phyloP scores from a whole-genome alignment of 2,797 vertebrate genomes.

The Falco columbarius region DNA sequence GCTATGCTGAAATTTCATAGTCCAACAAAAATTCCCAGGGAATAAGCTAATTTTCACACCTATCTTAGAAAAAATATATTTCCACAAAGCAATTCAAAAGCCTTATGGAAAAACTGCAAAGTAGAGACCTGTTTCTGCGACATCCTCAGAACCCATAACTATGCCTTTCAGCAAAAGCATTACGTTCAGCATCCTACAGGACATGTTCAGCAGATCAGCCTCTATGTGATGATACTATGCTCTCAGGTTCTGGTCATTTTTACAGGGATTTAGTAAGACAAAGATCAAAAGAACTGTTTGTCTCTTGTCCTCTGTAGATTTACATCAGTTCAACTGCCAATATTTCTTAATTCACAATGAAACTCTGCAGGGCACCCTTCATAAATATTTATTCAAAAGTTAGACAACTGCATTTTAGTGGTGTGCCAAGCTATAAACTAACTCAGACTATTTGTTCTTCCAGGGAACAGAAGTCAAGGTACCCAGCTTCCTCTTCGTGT shows the following conservation, averaged over 20 bases:
- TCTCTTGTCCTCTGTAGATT: constrained; percentile 80
- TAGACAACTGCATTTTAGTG: constrained; percentile 68
- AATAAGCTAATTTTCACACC: background rate
- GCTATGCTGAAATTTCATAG: background rate
- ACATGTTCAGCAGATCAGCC: background rate
- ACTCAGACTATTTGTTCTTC: constrained; percentile 66
- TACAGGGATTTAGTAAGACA: constrained; percentile 75
- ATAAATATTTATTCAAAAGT: constrained; percentile 73
- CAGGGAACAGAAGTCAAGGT: constrained; percentile 47
- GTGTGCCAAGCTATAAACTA: constrained; percentile 69
- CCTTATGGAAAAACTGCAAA: background rate
- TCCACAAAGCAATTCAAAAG: background rate
- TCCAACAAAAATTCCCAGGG: background rate
- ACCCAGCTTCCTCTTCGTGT: background rate
- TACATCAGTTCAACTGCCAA: constrained; percentile 79
- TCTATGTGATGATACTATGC: constrained; percentile 30
- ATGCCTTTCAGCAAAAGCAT: background rate
- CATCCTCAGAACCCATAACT: background rate
- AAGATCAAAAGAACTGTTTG: constrained; percentile 84
- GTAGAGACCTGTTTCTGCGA: background rate
- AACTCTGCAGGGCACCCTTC: constrained; percentile 72
- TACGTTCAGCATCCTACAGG: background rate
- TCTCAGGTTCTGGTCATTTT: constrained; percentile 79
- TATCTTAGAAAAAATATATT: background rate
- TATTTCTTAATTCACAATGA: constrained; percentile 75